Evolutionary conservation across 2,888 invertebrate species (phyloP).

Genomic region (Abrostola tripartita): DNA sequence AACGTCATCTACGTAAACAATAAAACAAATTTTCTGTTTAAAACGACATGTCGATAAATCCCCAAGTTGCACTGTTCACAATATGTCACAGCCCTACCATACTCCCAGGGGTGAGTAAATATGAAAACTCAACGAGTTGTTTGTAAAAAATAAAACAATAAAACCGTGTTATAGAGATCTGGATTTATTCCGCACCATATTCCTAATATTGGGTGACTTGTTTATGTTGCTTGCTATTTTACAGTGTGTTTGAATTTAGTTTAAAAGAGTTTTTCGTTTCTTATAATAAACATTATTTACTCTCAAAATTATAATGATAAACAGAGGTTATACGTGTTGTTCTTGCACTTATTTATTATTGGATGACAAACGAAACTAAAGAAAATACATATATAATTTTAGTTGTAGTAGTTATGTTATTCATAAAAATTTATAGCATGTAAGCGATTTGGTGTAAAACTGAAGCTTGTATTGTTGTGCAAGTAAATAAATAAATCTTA

Average conservation of each 20-base stretch:
- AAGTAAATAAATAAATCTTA: too few species aligned
- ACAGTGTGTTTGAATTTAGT: neutral
- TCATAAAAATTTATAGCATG: too few species aligned
- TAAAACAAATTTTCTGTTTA: neutral
- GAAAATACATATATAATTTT: too few species aligned
- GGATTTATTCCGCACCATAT: conserved; percentile 56
- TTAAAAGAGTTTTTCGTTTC: too few species aligned
- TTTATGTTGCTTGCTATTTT: conserved; percentile 41
- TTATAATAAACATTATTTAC: too few species aligned
- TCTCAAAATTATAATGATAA: too few species aligned
- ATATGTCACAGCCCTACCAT: conserved; percentile 28
- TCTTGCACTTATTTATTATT: too few species aligned
- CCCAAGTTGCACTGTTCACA: conserved; percentile 4
- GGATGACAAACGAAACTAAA: too few species aligned
- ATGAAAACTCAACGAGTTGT: conserved; percentile 61
- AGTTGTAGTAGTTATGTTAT: too few species aligned
- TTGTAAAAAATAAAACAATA: conserved; percentile 61
- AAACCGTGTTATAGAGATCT: conserved; percentile 52
- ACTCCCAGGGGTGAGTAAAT: conserved; percentile 47
- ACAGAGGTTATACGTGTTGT: too few species aligned
- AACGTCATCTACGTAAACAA: neutral
- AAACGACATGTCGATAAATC: conserved; percentile 20
- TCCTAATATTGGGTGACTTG: conserved; percentile 50
- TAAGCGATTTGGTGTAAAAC: too few species aligned
- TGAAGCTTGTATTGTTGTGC: too few species aligned